A percentile compares a stretch with the other conserved stretches of the same genome.
Evolutionary conservation across 2,797 vertebrate genomes (phyloP).

Genomic region (Tenualosa thibaudeaui): DNA sequence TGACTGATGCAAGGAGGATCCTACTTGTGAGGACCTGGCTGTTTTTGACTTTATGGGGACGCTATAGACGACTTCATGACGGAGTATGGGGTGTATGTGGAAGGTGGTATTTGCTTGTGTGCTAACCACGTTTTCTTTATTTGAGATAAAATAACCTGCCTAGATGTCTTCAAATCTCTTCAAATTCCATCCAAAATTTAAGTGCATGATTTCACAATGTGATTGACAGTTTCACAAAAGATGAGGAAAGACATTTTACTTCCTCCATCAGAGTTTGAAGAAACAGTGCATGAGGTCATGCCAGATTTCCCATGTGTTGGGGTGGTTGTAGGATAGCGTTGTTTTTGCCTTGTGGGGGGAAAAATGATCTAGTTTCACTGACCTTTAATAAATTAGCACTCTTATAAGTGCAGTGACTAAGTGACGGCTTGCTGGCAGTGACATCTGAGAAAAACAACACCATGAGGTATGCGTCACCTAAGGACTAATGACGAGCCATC

Average conservation of each 20-base stretch:
- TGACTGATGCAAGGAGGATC: slow-evolving; percentile 32
- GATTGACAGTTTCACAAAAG: neutral
- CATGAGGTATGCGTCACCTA: slow-evolving; percentile 37
- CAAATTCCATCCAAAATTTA: neutral
- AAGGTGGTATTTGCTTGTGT: neutral
- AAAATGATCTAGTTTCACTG: slow-evolving; percentile 43
- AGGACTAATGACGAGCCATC: neutral
- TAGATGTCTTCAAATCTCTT: neutral
- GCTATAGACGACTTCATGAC: neutral
- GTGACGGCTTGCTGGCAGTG: slow-evolving; percentile 36
- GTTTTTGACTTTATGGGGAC: slow-evolving; percentile 9
- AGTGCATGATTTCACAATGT: neutral
- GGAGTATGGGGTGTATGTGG: neutral
- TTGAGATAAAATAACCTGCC: neutral
- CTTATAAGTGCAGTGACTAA: slow-evolving; percentile 42
- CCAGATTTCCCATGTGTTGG: neutral
- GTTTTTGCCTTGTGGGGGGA: slow-evolving; percentile 20
- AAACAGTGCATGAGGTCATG: neutral
- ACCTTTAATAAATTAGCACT: slow-evolving; percentile 50
- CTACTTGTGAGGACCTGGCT: neutral
- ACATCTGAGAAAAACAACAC: slow-evolving; percentile 37
- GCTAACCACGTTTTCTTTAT: neutral
- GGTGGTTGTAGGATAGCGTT: neutral
- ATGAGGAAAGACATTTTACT: neutral
- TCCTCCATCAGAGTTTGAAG: neutral